A percentile compares a stretch with the other conserved stretches of the same genome.
phyloP scores from a whole-genome alignment of 2,797 vertebrate species.

The Hoplostethus atlanticus region DNA sequence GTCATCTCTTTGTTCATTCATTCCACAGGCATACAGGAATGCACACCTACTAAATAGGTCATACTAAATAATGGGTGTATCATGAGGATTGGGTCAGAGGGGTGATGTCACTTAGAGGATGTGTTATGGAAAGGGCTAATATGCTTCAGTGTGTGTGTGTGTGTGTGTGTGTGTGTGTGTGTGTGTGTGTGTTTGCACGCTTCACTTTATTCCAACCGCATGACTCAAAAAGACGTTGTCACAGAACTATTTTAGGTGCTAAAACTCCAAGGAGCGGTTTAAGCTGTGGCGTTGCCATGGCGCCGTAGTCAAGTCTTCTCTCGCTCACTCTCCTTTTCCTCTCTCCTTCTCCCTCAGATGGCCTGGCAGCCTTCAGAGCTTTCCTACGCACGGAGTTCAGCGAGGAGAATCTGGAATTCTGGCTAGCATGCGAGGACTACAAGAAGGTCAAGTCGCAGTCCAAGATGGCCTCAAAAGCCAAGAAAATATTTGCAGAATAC shows the following conservation, averaged over 20 bases:
- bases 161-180: background rate
- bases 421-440: conserved; percentile 98
- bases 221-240: conserved; percentile 61
- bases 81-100: conserved; percentile 42
- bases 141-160: background rate
- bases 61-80: conserved; percentile 7
- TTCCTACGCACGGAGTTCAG: conserved; percentile 98
- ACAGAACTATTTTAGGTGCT: conserved; percentile 69
- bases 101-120: conserved; percentile 51
- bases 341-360: conserved; percentile 85
- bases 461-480: conserved; percentile 97
- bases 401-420: conserved; percentile 99
- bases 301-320: conserved; percentile 69
- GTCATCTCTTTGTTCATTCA: conserved; percentile 53
- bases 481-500: conserved; percentile 96
- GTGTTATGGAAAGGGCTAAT: conserved; percentile 5
- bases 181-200: background rate
- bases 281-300: conserved; percentile 79
- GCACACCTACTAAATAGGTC: background rate
- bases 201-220: conserved; percentile 52
- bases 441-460: conserved; percentile 97
- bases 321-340: conserved; percentile 68
- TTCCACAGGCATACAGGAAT: background rate
- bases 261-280: conserved; percentile 58
- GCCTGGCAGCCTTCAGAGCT: conserved; percentile 94